These are phyloP conservation scores for Plagiodera versicolora DNA, from an alignment of 2,888 invertebrate genomes.

Conservation along the genomic window DNA sequence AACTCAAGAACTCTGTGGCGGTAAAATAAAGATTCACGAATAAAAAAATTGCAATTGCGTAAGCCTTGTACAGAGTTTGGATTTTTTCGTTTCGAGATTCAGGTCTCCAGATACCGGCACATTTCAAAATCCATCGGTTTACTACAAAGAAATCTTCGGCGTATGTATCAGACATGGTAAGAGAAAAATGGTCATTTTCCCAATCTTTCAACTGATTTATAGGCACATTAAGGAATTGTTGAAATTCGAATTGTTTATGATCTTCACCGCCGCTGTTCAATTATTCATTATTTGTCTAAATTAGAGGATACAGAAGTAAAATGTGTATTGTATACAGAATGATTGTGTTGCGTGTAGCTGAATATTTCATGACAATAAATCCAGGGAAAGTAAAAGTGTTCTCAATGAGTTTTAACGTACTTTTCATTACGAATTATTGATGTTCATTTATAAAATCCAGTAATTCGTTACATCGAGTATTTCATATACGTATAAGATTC, in stretches of 20 bases:
- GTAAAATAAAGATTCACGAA: slow-evolving; percentile 47
- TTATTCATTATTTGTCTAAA: too few relatives aligned
- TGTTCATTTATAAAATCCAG: too few relatives aligned
- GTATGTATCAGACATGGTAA: slow-evolving; percentile 26
- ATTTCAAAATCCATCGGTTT: slow-evolving; percentile 44
- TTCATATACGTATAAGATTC: too few relatives aligned
- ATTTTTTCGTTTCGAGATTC: slow-evolving; percentile 31
- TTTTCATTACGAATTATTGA: too few relatives aligned
- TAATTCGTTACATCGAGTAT: too few relatives aligned
- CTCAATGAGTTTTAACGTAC: too few relatives aligned
- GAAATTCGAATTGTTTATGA: too few relatives aligned
- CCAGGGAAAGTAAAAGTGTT: too few relatives aligned
- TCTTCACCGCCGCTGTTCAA: too few relatives aligned
- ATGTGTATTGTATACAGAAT: neutral
- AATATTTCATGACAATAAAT: neutral
- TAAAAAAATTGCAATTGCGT: slow-evolving; percentile 40
- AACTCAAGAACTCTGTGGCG: slow-evolving; percentile 43
- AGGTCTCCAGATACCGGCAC: slow-evolving; percentile 46
- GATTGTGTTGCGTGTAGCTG: neutral
- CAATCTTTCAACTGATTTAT: neutral
- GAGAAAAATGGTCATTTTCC: neutral
- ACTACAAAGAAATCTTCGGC: slow-evolving; percentile 41
- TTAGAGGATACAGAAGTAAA: too few relatives aligned
- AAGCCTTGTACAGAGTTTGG: slow-evolving; percentile 37
- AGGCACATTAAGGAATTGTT: neutral